Evolutionary conservation across 2,113 vertebrate species (phyloP).

Genomic region (Leptosomus discolor): DNA sequence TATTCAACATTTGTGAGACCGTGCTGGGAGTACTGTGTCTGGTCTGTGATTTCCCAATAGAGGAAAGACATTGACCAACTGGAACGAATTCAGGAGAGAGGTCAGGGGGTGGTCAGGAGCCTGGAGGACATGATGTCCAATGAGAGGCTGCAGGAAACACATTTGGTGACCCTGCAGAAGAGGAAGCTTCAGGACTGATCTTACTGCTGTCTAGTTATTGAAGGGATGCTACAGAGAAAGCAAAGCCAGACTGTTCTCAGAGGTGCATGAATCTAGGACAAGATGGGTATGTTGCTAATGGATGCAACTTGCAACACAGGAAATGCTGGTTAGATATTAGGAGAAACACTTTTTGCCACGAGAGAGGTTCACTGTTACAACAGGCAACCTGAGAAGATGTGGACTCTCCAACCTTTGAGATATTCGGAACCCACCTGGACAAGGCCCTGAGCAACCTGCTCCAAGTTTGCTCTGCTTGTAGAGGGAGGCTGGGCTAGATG

Average conservation of each 20-base stretch:
- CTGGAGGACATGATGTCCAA: neutral
- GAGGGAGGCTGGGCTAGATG: neutral
- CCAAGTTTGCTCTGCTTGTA: neutral
- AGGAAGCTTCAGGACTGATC: neutral
- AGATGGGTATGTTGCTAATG: neutral
- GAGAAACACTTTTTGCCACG: neutral
- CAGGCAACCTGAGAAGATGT: neutral
- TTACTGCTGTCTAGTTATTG: neutral
- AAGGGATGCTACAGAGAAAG: neutral
- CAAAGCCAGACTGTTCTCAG: neutral
- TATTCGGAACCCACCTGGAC: neutral
- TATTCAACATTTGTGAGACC: neutral
- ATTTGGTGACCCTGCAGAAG: neutral
- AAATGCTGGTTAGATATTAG: neutral
- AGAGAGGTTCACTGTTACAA: neutral
- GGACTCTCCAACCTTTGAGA: neutral
- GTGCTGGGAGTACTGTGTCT: neutral
- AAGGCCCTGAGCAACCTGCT: neutral
- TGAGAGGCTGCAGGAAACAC: neutral
- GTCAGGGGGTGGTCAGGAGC: neutral
- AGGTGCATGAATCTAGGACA: neutral
- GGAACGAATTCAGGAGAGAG: neutral
- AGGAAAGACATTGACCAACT: neutral
- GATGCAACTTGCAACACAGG: neutral
- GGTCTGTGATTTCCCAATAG: neutral